phyloP scores from a whole-genome alignment of 2,888 invertebrate species.

The Xylophagus ater region DNA sequence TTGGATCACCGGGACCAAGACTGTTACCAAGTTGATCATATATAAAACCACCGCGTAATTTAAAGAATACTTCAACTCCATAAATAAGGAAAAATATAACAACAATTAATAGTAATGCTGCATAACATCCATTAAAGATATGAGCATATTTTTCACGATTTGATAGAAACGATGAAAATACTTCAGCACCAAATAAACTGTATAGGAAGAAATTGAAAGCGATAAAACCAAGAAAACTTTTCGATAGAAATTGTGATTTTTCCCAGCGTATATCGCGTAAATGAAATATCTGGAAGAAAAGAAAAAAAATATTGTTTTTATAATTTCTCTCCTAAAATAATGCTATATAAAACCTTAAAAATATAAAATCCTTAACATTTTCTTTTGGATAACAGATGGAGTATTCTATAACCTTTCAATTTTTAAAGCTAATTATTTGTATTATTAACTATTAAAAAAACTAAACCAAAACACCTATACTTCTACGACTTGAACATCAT shows the following conservation, averaged over 20 bases:
- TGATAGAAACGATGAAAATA: constrained; percentile 33
- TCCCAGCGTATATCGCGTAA: constrained; percentile 78
- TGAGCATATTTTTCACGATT: constrained; percentile 53
- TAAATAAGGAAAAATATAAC: constrained; percentile 89
- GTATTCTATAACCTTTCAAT: too few species aligned
- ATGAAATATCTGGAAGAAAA: constrained; percentile 74
- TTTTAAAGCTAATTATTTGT: too few species aligned
- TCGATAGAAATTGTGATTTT: constrained; percentile 78
- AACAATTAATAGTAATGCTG: constrained; percentile 78
- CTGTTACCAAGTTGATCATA: constrained; percentile 58
- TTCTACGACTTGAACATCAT: too few species aligned
- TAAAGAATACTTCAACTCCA: constrained; percentile 89
- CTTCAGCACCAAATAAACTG: constrained; percentile 68
- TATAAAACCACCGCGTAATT: constrained; percentile 79
- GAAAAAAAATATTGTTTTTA: too few species aligned
- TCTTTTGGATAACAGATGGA: too few species aligned
- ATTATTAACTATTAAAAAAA: too few species aligned
- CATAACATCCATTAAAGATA: constrained; percentile 86
- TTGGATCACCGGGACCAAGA: constrained; percentile 40
- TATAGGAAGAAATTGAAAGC: constrained; percentile 83
- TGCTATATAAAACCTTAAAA: too few species aligned
- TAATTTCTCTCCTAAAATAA: too few species aligned
- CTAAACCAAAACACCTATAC: too few species aligned
- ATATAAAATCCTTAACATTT: too few species aligned
- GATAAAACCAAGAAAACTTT: constrained; percentile 81